phyloP scores from a whole-genome alignment of 2,797 vertebrate species.

The Martes flavigula region DNA sequence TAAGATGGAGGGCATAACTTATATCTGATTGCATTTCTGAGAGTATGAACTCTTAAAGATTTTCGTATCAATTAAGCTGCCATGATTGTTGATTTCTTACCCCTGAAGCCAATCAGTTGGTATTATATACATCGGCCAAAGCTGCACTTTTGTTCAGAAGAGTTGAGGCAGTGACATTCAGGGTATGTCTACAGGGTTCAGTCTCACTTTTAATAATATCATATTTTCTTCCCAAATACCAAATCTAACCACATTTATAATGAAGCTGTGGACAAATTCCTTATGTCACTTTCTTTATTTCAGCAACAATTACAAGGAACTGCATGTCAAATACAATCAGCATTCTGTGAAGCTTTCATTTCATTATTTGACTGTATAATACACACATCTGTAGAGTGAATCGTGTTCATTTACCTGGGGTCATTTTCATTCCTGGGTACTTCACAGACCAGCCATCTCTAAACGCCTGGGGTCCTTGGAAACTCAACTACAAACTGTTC shows the following conservation, averaged over 20 bases:
- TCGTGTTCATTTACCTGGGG: conserved; percentile 76
- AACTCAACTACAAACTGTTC: conserved; percentile 78
- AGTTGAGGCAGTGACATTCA: not conserved
- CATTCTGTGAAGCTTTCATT: conserved; percentile 76
- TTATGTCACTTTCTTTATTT: conserved; percentile 74
- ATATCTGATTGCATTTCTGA: conserved; percentile 26
- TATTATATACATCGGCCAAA: not conserved
- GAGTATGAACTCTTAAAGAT: not conserved
- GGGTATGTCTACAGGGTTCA: not conserved
- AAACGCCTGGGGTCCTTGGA: conserved; percentile 78
- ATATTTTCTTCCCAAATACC: conserved; percentile 55
- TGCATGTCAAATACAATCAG: conserved; percentile 73
- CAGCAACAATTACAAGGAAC: conserved; percentile 71
- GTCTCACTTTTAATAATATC: conserved; percentile 54
- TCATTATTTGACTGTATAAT: conserved; percentile 75
- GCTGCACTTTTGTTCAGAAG: not conserved
- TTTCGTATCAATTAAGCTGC: not conserved
- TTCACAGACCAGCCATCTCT: conserved; percentile 78
- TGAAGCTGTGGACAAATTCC: conserved; percentile 59
- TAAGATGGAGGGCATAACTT: not conserved
- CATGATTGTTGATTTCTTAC: not conserved
- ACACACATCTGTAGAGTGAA: conserved; percentile 70
- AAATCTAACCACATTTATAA: conserved; percentile 41
- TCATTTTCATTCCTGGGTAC: conserved; percentile 83
- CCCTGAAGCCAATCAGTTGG: not conserved